Conservation (phyloP, 30 jellyfish, hydroid and myxozoan genomes). For the Hydractinia echinata region DNA sequence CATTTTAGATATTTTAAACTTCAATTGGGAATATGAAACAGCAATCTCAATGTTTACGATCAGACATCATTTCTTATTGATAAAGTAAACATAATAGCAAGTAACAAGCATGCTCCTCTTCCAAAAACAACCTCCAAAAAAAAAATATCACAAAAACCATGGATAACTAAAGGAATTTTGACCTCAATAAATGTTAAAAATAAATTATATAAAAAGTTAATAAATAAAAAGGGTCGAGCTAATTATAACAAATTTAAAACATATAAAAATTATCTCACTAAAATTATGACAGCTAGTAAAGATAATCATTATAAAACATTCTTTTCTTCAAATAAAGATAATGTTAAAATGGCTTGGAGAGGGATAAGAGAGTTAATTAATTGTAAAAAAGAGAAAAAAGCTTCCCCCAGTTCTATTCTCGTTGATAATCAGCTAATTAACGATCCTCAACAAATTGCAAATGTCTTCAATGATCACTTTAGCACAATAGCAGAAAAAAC, state of each 20-base stretch:
- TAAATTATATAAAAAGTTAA: not conserved
- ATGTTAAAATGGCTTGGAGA: constrained; percentile 50
- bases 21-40: not conserved
- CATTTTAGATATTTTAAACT: not conserved
- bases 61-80: not conserved
- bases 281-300: constrained; percentile 35
- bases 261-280: constrained; percentile 21
- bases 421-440: constrained; percentile 22
- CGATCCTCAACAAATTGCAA: constrained; percentile 40
- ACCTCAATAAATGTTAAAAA: not conserved
- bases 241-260: constrained; percentile 26
- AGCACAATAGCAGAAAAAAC: constrained; percentile 34
- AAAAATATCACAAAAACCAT: no score
- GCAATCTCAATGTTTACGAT: not conserved
- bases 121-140: no score
- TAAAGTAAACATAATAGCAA: not conserved
- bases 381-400: constrained; percentile 27
- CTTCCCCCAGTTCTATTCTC: constrained; percentile 9
- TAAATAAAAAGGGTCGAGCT: not conserved
- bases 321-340: constrained; percentile 27
- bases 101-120: no score
- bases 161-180: constrained; percentile 26
- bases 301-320: constrained; percentile 23
- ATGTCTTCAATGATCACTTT: constrained; percentile 38
- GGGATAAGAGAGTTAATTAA: constrained; percentile 36